Conservation (phyloP, 2,113 vertebrate genomes). For the Phalacrocorax brasilianus region DNA sequence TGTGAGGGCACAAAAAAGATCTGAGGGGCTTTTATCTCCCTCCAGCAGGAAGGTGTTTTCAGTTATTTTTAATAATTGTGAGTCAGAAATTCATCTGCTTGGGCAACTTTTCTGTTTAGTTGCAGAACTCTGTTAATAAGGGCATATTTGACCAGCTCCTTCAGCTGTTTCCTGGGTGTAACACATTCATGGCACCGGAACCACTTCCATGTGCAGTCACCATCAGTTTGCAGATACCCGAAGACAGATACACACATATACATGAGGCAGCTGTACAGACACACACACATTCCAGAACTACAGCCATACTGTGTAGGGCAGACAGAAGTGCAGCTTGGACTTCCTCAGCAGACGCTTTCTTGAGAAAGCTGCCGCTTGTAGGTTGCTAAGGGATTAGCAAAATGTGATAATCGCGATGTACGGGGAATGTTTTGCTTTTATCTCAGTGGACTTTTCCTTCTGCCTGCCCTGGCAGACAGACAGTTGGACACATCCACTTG, state of each 20-base stretch:
- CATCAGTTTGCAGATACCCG: neutral
- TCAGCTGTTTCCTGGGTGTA: neutral
- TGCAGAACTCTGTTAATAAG: neutral
- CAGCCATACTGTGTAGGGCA: accelerated
- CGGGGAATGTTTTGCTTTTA: neutral
- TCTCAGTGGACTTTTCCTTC: neutral
- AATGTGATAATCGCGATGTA: neutral
- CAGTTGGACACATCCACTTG: neutral
- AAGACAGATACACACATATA: neutral
- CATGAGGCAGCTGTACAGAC: neutral
- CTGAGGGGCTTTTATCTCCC: neutral
- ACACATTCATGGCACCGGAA: neutral
- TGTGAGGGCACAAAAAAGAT: neutral
- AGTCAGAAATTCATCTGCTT: neutral
- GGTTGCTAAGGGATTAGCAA: neutral
- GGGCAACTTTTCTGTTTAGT: neutral
- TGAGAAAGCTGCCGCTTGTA: neutral
- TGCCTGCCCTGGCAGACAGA: neutral
- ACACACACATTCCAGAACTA: neutral
- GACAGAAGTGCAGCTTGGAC: neutral
- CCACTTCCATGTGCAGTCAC: neutral
- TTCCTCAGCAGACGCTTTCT: neutral
- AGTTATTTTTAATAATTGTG: neutral
- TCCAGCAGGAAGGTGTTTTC: neutral
- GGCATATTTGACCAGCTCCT: neutral